Conservation (phyloP, 2,888 invertebrate species). For the Hyppa rectilinea region DNA sequence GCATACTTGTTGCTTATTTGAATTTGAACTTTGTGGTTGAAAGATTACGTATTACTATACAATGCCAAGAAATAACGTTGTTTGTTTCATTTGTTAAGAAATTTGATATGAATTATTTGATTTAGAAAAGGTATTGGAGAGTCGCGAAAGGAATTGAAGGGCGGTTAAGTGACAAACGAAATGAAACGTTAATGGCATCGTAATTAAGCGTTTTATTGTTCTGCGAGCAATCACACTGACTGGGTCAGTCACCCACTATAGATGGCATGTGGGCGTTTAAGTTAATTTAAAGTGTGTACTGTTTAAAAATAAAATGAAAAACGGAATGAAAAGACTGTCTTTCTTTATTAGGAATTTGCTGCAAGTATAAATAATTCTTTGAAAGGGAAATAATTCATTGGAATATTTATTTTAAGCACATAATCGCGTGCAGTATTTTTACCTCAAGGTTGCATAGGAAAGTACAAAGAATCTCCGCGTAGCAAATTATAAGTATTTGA, state of each 20-base stretch:
- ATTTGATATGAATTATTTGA: slow-evolving; percentile 43
- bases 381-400: slow-evolving; percentile 10
- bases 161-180: slow-evolving; percentile 45
- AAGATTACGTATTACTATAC: slow-evolving; percentile 51
- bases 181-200: slow-evolving; percentile 58
- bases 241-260: slow-evolving; percentile 72
- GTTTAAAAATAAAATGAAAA: slow-evolving; percentile 58
- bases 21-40: slow-evolving; percentile 51
- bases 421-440: slow-evolving; percentile 33
- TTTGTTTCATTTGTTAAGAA: slow-evolving; percentile 32
- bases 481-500: slow-evolving; percentile 28
- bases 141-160: slow-evolving; percentile 49
- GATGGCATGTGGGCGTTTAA: slow-evolving; percentile 63
- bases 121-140: slow-evolving; percentile 47
- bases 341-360: slow-evolving; percentile 18
- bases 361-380: slow-evolving; percentile 8
- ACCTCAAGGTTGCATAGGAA: slow-evolving; percentile 32
- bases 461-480: slow-evolving; percentile 36
- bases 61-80: slow-evolving; percentile 2
- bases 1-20: slow-evolving; percentile 50
- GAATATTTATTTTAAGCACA: slow-evolving; percentile 3
- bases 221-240: slow-evolving; percentile 63
- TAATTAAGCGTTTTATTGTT: slow-evolving; percentile 72
- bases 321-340: slow-evolving; percentile 16
- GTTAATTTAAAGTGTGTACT: slow-evolving; percentile 59